phyloP scores from a whole-genome alignment of 2,797 vertebrate species.

The Gambelia wislizenii region DNA sequence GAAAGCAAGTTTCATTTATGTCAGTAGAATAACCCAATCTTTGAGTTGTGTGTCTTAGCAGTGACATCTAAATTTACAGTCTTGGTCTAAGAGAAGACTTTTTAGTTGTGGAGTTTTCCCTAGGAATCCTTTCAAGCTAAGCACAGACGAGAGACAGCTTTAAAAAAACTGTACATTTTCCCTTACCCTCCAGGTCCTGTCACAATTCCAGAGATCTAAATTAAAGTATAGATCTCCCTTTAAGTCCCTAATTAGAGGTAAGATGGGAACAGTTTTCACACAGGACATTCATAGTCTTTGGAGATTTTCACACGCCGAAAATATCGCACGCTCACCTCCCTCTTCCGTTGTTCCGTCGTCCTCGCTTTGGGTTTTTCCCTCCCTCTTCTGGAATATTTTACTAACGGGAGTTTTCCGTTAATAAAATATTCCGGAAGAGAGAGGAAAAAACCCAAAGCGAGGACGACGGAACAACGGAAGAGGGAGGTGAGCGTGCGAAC shows the following conservation, averaged over 20 bases:
- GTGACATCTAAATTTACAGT: neutral
- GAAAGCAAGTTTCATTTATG: neutral
- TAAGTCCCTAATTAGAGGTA: neutral
- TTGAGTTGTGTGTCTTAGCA: neutral
- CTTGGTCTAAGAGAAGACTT: neutral
- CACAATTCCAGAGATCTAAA: neutral
- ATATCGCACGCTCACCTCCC: too few relatives aligned
- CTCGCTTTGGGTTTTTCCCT: too few relatives aligned
- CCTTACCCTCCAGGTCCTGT: neutral
- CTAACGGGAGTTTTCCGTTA: too few relatives aligned
- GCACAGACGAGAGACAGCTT: neutral
- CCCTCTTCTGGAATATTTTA: too few relatives aligned
- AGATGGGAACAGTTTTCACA: neutral
- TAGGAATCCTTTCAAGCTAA: neutral
- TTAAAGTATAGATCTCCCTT: neutral
- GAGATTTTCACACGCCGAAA: too few relatives aligned
- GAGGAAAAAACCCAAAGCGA: too few relatives aligned
- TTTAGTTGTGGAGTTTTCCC: neutral
- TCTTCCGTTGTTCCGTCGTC: too few relatives aligned
- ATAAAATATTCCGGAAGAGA: too few relatives aligned
- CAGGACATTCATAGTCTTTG: neutral
- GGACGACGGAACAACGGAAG: too few relatives aligned
- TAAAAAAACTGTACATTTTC: neutral
- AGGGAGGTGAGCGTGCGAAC: too few relatives aligned
- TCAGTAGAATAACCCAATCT: neutral